Conservation (phyloP, 1,140 invertebrate genomes). For the Meloidogyne chitwoodi region DNA sequence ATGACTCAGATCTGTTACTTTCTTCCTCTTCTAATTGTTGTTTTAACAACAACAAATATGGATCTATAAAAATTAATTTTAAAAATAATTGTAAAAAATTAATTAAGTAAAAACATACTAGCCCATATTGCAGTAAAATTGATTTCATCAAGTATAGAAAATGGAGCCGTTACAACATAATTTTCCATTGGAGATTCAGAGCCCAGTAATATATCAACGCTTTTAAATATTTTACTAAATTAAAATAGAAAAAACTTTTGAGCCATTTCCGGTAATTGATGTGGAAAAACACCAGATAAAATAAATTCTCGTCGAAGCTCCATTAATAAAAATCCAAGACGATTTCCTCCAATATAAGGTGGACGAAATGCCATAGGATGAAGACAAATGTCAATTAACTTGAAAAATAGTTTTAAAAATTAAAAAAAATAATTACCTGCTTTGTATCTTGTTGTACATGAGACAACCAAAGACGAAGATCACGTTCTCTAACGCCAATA, state of each 20-base stretch:
- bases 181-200: constrained; percentile 57
- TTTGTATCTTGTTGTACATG: constrained; percentile 44
- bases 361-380: constrained; percentile 55
- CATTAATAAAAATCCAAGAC: constrained; percentile 56
- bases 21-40: constrained; percentile 29
- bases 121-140: constrained; percentile 53
- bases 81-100: not conserved
- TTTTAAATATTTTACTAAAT: not conserved
- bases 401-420: not conserved
- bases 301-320: constrained; percentile 57
- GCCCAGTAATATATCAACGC: constrained; percentile 50
- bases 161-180: constrained; percentile 37
- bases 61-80: constrained; percentile 33
- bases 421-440: constrained; percentile 26
- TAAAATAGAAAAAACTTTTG: constrained; percentile 19
- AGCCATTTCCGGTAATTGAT: constrained; percentile 50
- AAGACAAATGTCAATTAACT: constrained; percentile 52
- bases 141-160: constrained; percentile 41
- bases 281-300: constrained; percentile 53
- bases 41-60: constrained; percentile 40
- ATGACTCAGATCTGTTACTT: constrained; percentile 12
- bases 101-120: constrained; percentile 33
- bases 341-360: constrained; percentile 56
- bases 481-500: constrained; percentile 55
- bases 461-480: constrained; percentile 48